These are phyloP conservation scores for Bungarus multicinctus DNA, from an alignment of 2,113 vertebrate species.

Conservation along the genomic window DNA sequence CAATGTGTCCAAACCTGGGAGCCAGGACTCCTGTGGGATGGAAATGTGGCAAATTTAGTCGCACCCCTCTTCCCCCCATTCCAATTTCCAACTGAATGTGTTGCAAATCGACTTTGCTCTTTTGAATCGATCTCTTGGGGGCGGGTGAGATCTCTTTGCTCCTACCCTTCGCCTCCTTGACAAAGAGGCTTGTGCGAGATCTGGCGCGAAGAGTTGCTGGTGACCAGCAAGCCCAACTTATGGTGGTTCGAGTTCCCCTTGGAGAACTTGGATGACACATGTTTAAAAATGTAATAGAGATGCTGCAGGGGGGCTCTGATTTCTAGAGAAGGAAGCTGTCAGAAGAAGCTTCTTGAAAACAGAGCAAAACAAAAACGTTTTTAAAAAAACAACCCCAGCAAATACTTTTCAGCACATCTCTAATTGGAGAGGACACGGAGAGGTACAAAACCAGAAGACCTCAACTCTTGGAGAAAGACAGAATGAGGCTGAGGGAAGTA, in stretches of 20 bases:
- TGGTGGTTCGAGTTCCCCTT: not conserved
- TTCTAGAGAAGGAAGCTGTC: not conserved
- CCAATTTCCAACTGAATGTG: not conserved
- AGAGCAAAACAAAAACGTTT: not conserved
- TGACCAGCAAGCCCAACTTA: not conserved
- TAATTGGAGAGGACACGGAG: not conserved
- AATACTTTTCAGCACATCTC: not conserved
- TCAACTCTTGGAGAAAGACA: not conserved
- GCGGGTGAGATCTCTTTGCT: not conserved
- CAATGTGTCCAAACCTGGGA: too few relatives aligned
- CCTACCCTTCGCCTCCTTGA: not conserved
- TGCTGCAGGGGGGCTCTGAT: not conserved
- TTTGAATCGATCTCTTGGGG: not conserved
- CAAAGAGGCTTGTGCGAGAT: not conserved
- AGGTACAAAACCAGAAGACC: not conserved
- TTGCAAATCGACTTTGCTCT: not conserved
- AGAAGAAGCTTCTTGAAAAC: not conserved
- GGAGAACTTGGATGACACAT: not conserved
- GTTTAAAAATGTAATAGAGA: not conserved
- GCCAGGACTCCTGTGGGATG: too few relatives aligned
- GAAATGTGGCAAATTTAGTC: too few relatives aligned
- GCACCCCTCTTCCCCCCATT: not conserved
- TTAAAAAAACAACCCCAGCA: not conserved
- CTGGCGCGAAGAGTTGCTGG: not conserved
- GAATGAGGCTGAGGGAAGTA: not conserved